These are phyloP conservation scores for Phyllotreta cruciferae DNA, from an alignment of 2,888 invertebrate genomes.

Conservation along the genomic window DNA sequence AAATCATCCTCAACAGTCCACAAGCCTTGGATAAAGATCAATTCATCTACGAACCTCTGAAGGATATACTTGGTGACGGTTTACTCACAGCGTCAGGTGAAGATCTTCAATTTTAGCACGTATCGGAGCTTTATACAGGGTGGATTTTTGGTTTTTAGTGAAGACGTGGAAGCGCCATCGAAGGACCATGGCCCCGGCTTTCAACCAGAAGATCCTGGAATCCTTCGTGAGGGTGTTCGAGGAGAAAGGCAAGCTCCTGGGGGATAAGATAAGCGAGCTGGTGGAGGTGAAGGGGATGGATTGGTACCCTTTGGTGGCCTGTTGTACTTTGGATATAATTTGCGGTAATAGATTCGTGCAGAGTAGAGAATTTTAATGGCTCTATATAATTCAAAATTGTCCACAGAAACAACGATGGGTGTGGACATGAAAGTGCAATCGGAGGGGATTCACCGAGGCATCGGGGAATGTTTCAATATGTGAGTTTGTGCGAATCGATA, in stretches of 20 bases:
- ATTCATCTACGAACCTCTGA: slow-evolving; percentile 11
- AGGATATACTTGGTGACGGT: slow-evolving; percentile 12
- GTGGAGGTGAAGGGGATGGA: slow-evolving; percentile 60
- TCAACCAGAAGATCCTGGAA: slow-evolving; percentile 69
- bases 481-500: too few relatives aligned
- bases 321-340: slow-evolving; percentile 69
- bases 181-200: slow-evolving; percentile 69
- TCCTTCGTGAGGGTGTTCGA: slow-evolving; percentile 69
- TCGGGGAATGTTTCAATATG: slow-evolving; percentile 30
- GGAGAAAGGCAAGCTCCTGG: slow-evolving; percentile 64
- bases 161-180: slow-evolving; percentile 67
- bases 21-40: slow-evolving; percentile 20
- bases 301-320: slow-evolving; percentile 63
- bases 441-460: slow-evolving; percentile 7
- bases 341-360: slow-evolving; percentile 62
- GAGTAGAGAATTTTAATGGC: background rate
- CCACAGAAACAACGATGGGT: slow-evolving; percentile 38
- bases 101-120: background rate
- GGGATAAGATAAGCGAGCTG: slow-evolving; percentile 58
- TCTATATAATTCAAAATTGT: background rate
- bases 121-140: too few relatives aligned
- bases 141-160: slow-evolving; percentile 56
- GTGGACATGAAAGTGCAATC: slow-evolving; percentile 35
- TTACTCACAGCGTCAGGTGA: slow-evolving; percentile 24
- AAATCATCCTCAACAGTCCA: slow-evolving; percentile 24